These are phyloP conservation scores for Ernsta delagoae DNA, from an alignment of 2,888 invertebrate genomes.

Conservation along the genomic window DNA sequence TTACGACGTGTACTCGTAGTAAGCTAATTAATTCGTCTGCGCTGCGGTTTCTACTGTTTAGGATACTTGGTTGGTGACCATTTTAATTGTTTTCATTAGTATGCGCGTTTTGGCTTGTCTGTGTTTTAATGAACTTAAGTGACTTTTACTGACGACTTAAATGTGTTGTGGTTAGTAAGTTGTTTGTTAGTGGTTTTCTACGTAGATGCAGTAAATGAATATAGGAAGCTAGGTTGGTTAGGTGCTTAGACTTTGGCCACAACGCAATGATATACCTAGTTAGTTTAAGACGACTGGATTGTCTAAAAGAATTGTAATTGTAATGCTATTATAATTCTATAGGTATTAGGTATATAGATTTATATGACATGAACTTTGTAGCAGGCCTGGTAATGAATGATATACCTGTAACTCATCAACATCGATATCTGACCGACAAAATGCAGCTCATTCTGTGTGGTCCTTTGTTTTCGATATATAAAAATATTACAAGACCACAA, in stretches of 20 bases:
- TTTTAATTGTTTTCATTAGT: slow-evolving; percentile 22
- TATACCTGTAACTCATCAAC: no score
- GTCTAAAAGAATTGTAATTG: no score
- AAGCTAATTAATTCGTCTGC: slow-evolving; percentile 43
- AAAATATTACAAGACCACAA: slow-evolving; percentile 39
- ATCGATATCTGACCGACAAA: slow-evolving; percentile 1
- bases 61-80: slow-evolving; percentile 8
- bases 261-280: no score
- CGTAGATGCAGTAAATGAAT: no score
- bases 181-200: background rate
- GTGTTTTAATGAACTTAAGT: background rate
- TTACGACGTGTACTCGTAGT: slow-evolving; percentile 57
- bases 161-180: background rate
- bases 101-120: slow-evolving; percentile 10
- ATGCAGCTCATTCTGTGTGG: slow-evolving; percentile 14
- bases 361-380: no score
- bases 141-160: background rate
- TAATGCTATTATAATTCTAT: no score
- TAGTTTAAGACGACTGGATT: no score
- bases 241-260: no score
- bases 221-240: no score
- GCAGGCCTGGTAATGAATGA: no score
- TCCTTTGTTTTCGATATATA: slow-evolving; percentile 34
- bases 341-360: no score
- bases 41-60: slow-evolving; percentile 27